Conservation (phyloP, 2,888 invertebrate genomes). For the Leptinotarsa peninsularis region DNA sequence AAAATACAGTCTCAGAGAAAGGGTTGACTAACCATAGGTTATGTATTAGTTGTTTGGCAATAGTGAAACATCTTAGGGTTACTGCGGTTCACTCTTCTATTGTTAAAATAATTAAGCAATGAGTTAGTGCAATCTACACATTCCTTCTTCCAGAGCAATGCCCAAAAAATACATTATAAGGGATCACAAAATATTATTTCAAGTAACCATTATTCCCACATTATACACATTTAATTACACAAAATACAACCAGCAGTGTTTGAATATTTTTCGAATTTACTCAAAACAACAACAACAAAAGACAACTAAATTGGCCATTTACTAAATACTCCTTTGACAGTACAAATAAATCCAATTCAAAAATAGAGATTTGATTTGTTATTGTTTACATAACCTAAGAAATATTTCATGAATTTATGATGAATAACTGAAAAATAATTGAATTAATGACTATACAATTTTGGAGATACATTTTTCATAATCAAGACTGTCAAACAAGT, state of each 20-base stretch:
- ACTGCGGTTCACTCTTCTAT: no score
- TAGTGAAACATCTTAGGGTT: no score
- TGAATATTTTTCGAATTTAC: constrained; percentile 42
- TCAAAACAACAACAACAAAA: constrained; percentile 48
- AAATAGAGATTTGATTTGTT: constrained; percentile 12
- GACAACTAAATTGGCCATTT: constrained; percentile 42
- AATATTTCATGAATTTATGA: constrained; percentile 15
- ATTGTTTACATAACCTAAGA: constrained; percentile 43
- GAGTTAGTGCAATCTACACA: no score
- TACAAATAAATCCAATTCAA: constrained; percentile 27
- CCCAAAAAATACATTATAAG: neutral
- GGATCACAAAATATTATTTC: constrained; percentile 12
- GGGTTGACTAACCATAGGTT: no score
- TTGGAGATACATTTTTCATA: neutral
- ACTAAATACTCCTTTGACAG: constrained; percentile 41
- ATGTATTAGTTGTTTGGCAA: no score
- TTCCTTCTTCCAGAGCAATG: neutral
- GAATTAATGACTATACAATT: neutral
- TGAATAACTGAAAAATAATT: neutral
- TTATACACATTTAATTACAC: constrained; percentile 35
- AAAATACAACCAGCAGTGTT: constrained; percentile 54
- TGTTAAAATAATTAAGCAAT: no score
- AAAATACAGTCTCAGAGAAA: no score
- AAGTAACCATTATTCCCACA: constrained; percentile 31
- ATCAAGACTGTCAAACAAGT: constrained; percentile 38